Evolutionary conservation across 2,888 invertebrate species (phyloP).

Genomic region (Cheilosia vulpina): DNA sequence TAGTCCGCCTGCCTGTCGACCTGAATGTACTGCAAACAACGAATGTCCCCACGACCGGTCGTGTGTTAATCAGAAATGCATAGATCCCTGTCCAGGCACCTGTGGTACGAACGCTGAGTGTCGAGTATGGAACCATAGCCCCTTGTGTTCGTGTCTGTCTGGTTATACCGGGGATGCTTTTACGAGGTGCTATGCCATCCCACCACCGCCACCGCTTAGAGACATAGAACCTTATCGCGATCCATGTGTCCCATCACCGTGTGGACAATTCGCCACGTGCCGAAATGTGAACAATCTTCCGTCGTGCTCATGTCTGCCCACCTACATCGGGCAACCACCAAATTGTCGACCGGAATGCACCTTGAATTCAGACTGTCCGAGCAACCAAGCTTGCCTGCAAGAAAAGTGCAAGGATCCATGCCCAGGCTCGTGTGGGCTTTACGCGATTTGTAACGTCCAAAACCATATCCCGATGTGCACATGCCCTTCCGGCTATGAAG

Average conservation of each 20-base stretch:
- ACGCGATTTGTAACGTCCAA: conserved; percentile 89
- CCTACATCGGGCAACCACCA: conserved; percentile 88
- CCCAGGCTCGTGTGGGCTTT: conserved; percentile 88
- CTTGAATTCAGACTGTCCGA: conserved; percentile 88
- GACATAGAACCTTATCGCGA: conserved; percentile 81
- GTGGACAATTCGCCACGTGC: conserved; percentile 89
- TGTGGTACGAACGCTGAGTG: conserved; percentile 87
- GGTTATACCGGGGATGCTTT: conserved; percentile 90
- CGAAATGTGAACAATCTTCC: conserved; percentile 86
- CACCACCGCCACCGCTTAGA: conserved; percentile 81
- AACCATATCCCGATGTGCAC: conserved; percentile 89
- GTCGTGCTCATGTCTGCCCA: conserved; percentile 86
- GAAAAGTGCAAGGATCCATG: conserved; percentile 90
- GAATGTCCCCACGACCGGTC: conserved; percentile 86
- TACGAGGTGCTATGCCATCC: conserved; percentile 85
- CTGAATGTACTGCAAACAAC: conserved; percentile 86
- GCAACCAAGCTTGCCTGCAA: conserved; percentile 88
- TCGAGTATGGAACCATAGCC: conserved; percentile 85
- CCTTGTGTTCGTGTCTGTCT: conserved; percentile 86
- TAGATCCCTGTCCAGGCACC: conserved; percentile 86
- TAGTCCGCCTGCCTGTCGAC: conserved; percentile 88
- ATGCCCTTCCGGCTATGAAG: conserved; percentile 87
- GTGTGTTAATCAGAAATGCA: conserved; percentile 86
- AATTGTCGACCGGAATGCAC: conserved; percentile 89
- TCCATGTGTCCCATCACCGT: conserved; percentile 88